Base-by-base conservation (phyloP, 53 echinoderm and acorn worm species). In the Hippasteria phrygiana region DNA sequence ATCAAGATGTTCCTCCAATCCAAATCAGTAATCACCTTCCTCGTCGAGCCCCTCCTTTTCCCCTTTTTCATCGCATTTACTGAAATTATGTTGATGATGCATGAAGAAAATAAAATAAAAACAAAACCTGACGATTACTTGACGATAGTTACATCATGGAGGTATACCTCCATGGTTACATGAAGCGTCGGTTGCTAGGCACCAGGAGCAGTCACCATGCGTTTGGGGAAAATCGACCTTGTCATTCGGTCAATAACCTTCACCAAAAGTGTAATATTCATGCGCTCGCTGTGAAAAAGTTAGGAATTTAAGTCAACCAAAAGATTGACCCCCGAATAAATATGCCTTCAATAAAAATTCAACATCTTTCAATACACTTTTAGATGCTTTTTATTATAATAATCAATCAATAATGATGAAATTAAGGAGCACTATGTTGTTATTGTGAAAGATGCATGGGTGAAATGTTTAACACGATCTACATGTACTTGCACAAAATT, bases 101-200 rank as follows among this genome's bases (percentile, higher is more conserved):
- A 45, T 45, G 11, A 45, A 45, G 46, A 45, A 7, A 45, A 45
- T 7, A 45, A 11, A 5, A 7, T 45, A 11, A 45, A 45, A 45
- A 11, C 6, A 11, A 45, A 5, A 45, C 5, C 46, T 45, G 46
- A 45, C n/a, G n/a, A n/a, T n/a, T n/a, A n/a, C n/a, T n/a, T n/a
- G 11, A 45, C 46, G 6, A 45, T 45, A 5, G 11, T 45, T 45
- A 5, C 5, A 45, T 45, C 11, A 7, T 11, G 46, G 11, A 45
- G 46, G 5, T 7, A 11, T 45, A n/a, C n/a, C 46, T 5, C 6
- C 56, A 56, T 56, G 10, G 3, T 56, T 3, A 18, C 56, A 12
- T n/a, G 24, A 13, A 3, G 72, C 72, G 72, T 72, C 72, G 40
- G 72, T 72, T 72, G 72, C 72, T 39, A 41, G 72, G 42, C 72